A percentile compares a stretch with the other conserved stretches of the same genome.
These are phyloP conservation scores for Loris lydekkerianus DNA, from an alignment of 2,797 vertebrate genomes.

Conservation along the genomic window DNA sequence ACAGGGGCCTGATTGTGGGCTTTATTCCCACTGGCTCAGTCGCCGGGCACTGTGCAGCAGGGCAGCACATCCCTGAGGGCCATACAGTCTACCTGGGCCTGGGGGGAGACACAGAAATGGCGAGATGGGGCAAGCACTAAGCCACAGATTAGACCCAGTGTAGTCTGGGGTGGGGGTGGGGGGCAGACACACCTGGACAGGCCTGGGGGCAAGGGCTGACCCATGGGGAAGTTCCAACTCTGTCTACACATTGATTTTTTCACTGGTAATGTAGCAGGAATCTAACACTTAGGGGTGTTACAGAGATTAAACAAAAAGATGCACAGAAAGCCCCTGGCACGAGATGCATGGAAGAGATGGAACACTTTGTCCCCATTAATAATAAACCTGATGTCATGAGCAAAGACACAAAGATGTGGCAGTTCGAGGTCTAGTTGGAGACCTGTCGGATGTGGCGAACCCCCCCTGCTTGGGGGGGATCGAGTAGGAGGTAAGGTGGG, in stretches of 20 bases:
- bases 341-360: not conserved
- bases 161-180: not conserved
- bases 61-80: not conserved
- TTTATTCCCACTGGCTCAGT: not conserved
- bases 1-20: not conserved
- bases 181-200: not conserved
- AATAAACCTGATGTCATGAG: not conserved
- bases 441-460: not conserved
- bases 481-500: not conserved
- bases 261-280: not conserved
- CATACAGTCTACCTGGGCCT: not conserved
- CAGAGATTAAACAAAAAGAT: not conserved
- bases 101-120: not conserved
- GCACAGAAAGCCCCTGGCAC: not conserved
- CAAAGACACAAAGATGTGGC: not conserved
- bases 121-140: not conserved
- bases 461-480: not conserved
- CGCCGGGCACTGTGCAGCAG: not conserved
- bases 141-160: not conserved
- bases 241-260: not conserved
- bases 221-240: not conserved
- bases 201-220: not conserved
- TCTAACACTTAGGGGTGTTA: not conserved
- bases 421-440: not conserved
- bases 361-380: not conserved